Evolutionary conservation across 1,140 invertebrate species (phyloP).

Genomic region (Streblospio benedicti): DNA sequence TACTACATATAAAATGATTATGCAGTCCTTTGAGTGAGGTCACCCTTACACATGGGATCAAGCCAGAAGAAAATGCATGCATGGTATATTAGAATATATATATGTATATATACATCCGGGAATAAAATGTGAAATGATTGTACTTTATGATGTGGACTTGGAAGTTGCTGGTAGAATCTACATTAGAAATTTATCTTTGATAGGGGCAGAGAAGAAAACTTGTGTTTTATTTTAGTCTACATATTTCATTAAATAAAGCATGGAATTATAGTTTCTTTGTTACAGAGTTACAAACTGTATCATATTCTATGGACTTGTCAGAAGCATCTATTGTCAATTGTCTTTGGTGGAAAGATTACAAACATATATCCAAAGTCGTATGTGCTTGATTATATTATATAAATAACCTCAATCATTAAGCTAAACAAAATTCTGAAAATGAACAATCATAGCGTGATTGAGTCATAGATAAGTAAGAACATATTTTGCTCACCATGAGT

Average conservation of each 20-base stretch:
- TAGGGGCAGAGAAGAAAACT: too few species aligned
- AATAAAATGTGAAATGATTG: neutral
- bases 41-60: neutral
- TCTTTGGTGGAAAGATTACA: neutral
- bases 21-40: neutral
- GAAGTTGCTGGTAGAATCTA: too few species aligned
- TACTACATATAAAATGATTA: neutral
- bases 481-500: conserved; percentile 30
- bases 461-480: neutral
- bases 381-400: neutral
- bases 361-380: neutral
- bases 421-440: neutral
- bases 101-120: neutral
- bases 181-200: too few species aligned
- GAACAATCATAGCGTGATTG: neutral
- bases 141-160: too few species aligned
- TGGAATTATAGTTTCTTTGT: too few species aligned
- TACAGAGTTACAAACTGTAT: too few species aligned
- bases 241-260: too few species aligned
- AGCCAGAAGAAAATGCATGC: too few species aligned
- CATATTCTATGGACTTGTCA: too few species aligned
- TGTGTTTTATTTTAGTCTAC: too few species aligned
- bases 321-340: neutral
- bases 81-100: neutral
- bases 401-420: neutral